These are phyloP conservation scores for Pardosa pseudoannulata DNA, from an alignment of 2,888 invertebrate genomes.

Conservation along the genomic window DNA sequence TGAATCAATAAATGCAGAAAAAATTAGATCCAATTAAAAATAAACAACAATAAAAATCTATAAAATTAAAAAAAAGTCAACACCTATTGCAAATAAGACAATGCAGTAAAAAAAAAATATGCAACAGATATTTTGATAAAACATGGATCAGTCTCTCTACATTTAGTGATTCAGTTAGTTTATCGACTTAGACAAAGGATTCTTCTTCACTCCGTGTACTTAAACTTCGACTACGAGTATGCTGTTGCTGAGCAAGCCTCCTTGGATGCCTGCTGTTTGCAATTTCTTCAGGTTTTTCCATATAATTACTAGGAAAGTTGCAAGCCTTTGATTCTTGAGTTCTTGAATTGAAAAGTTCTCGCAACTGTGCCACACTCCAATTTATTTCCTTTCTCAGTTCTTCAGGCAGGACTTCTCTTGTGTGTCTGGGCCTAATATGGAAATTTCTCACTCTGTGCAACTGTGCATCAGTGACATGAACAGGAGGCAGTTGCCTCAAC, in stretches of 20 bases:
- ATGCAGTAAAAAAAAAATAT: neutral
- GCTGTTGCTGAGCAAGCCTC: slow-evolving; percentile 33
- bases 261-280: slow-evolving; percentile 24
- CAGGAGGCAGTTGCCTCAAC: slow-evolving; percentile 83
- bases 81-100: neutral
- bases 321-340: slow-evolving; percentile 24
- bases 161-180: slow-evolving; percentile 42
- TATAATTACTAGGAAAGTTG: slow-evolving; percentile 17
- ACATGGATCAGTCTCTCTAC: slow-evolving; percentile 4
- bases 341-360: slow-evolving; percentile 75
- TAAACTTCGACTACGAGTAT: slow-evolving; percentile 62
- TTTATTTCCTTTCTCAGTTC: slow-evolving; percentile 75
- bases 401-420: slow-evolving; percentile 71
- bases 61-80: neutral
- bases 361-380: slow-evolving; percentile 77
- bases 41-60: slow-evolving; percentile 3
- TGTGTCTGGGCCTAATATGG: slow-evolving; percentile 56
- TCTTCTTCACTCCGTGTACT: slow-evolving; percentile 66
- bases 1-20: slow-evolving; percentile 58
- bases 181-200: slow-evolving; percentile 68
- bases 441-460: slow-evolving; percentile 55
- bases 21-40: neutral
- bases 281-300: slow-evolving; percentile 43
- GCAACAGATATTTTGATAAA: slow-evolving; percentile 10
- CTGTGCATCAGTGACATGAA: slow-evolving; percentile 80